Conservation (phyloP, 2,113 vertebrate genomes). For the Ailuropoda melanoleuca region DNA sequence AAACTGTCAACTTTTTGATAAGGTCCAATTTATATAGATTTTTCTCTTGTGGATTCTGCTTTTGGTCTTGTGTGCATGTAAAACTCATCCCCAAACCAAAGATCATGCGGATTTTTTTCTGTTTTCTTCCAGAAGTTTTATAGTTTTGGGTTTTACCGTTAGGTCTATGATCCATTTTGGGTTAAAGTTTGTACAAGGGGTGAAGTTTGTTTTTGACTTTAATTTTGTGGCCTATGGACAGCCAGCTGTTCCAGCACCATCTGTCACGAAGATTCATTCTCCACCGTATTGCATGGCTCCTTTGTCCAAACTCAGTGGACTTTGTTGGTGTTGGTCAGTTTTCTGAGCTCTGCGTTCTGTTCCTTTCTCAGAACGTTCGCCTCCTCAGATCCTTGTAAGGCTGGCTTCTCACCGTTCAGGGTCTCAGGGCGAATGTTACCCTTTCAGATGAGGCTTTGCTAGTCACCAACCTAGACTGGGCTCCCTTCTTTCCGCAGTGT, state of each 20-base stretch:
- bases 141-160: not conserved
- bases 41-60: not conserved
- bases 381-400: not conserved
- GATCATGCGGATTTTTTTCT: not conserved
- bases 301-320: not conserved
- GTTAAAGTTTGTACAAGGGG: not conserved
- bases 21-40: not conserved
- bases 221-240: not conserved
- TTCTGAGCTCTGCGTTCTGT: not conserved
- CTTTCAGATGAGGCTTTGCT: not conserved
- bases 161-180: not conserved
- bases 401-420: not conserved
- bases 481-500: not conserved
- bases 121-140: not conserved
- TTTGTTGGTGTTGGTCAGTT: not conserved
- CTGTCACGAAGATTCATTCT: not conserved
- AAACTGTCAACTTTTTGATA: not conserved
- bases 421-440: not conserved
- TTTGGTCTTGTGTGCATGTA: not conserved
- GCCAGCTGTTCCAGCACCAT: too few relatives aligned
- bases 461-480: not conserved
- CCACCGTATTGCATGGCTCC: not conserved
- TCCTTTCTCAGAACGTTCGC: not conserved
- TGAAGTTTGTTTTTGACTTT: not conserved
- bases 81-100: not conserved